Evolutionary conservation across 2,888 invertebrate species (phyloP), one percentile per base, ranked within the genome.

Genomic region (Cryptocephalus primarius): DNA sequence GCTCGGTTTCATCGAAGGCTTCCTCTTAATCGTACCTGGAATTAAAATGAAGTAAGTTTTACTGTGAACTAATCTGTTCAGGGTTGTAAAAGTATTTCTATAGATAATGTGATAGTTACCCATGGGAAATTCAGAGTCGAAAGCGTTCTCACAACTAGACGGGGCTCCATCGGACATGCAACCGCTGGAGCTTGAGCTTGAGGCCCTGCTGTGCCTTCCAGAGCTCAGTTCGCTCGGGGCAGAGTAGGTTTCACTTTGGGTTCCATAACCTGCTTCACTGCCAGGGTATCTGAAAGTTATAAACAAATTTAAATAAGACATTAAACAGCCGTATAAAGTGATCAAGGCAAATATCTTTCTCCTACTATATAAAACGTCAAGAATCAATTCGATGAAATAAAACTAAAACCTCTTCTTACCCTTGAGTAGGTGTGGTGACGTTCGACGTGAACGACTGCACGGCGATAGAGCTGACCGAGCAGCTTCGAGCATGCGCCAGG

Each of bases 1-100:
- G 69, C 90, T 91, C 8, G 92, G 91, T 67, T 88, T 88, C 84
- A 89, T 87, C 12, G 89, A 88, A 0, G 93, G 93, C 66, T 93
- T 93, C 40, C 93, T 78, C 66, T 93, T 93, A 49, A 93, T 92
- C 33, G 93, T 93, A 33, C 87, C 87, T 70, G 67, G 12, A 22
- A 6, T 22, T 22, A 22, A 22, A 22, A 22, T 22, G 22, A 22
- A n/a, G n/a, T 6, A 22, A 22, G 6, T 33, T 22, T 14, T 14
- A 32, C 6, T 8, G 31, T 22, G 6, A 22, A 22, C 3, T 22
- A 22, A 6, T 36, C 36, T 36, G 12, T 36, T 11, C n/a, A n/a
- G n/a, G n/a, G n/a, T n/a, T n/a, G n/a, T n/a, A n/a, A n/a, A n/a
- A n/a, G n/a, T n/a, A n/a, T n/a, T 36, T 36, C n/a, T 36, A 4